These are phyloP conservation scores for Eurytoma californica DNA, from an alignment of 2,888 invertebrate species.

Conservation along the genomic window DNA sequence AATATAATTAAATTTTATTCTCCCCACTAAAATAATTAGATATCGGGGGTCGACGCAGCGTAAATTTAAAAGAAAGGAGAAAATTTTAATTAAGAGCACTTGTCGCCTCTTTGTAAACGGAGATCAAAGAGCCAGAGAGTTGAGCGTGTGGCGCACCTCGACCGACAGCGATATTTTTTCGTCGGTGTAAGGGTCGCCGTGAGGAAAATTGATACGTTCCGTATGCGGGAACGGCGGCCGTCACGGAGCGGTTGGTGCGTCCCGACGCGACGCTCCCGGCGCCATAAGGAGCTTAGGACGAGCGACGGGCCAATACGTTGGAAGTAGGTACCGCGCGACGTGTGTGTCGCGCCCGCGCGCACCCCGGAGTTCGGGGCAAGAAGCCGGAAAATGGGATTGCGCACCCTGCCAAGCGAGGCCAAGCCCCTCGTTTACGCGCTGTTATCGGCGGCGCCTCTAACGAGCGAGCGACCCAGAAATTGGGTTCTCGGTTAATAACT, in stretches of 20 bases:
- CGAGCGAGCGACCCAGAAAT: background rate
- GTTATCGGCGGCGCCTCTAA: background rate
- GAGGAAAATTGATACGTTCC: conserved; percentile 46
- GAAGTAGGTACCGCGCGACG: background rate
- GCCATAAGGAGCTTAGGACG: conserved; percentile 43
- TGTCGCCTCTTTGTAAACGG: too few relatives aligned
- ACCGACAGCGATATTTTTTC: conserved; percentile 4
- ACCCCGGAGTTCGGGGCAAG: background rate
- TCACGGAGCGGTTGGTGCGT: background rate
- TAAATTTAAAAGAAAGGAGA: too few relatives aligned
- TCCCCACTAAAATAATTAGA: too few relatives aligned
- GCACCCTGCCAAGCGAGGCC: background rate
- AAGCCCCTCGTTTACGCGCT: background rate
- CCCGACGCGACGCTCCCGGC: background rate
- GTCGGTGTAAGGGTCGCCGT: background rate
- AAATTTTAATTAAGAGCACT: too few relatives aligned
- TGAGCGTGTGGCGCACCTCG: too few relatives aligned
- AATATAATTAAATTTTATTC: too few relatives aligned
- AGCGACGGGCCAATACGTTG: conserved; percentile 40
- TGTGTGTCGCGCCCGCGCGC: background rate
- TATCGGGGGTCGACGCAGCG: too few relatives aligned
- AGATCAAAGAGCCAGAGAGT: too few relatives aligned
- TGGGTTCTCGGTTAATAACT: conserved; percentile 4
- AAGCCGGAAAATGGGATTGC: conserved; percentile 40
- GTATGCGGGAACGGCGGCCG: conserved; percentile 4